Evolutionary conservation across 2,888 invertebrate species (phyloP).

Genomic region (Cerastoderma edule): DNA sequence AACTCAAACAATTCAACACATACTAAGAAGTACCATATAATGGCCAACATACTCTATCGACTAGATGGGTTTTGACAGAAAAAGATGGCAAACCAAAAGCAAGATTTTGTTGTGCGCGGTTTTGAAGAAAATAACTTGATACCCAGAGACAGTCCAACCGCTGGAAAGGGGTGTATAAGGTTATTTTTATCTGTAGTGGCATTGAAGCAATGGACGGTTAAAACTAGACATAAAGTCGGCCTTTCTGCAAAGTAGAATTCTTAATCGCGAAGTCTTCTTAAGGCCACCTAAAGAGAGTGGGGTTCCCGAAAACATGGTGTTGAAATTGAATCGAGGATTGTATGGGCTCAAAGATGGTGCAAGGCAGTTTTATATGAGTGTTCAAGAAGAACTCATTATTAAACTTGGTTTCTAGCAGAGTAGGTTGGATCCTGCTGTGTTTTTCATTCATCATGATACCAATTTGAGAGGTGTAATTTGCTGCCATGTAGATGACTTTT

Average conservation of each 20-base stretch:
- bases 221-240: conserved; percentile 64
- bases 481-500: conserved; percentile 63
- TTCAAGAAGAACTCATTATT: conserved; percentile 45
- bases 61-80: conserved; percentile 36
- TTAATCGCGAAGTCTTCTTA: conserved; percentile 50
- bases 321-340: conserved; percentile 57
- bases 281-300: conserved; percentile 48
- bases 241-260: conserved; percentile 56
- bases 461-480: conserved; percentile 43
- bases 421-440: conserved; percentile 58
- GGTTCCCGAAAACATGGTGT: conserved; percentile 28
- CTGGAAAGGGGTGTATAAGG: conserved; percentile 39
- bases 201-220: conserved; percentile 44
- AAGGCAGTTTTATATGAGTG: conserved; percentile 57
- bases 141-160: conserved; percentile 45
- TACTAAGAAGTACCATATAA: conserved; percentile 38
- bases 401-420: conserved; percentile 48
- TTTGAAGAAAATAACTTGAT: conserved; percentile 30
- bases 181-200: conserved; percentile 37
- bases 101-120: conserved; percentile 20
- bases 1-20: conserved; percentile 35
- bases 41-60: conserved; percentile 28
- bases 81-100: conserved; percentile 38
- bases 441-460: conserved; percentile 32
- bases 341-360: conserved; percentile 60